Conservation (phyloP, 2,113 vertebrate species). For the Hydropotes inermis region DNA sequence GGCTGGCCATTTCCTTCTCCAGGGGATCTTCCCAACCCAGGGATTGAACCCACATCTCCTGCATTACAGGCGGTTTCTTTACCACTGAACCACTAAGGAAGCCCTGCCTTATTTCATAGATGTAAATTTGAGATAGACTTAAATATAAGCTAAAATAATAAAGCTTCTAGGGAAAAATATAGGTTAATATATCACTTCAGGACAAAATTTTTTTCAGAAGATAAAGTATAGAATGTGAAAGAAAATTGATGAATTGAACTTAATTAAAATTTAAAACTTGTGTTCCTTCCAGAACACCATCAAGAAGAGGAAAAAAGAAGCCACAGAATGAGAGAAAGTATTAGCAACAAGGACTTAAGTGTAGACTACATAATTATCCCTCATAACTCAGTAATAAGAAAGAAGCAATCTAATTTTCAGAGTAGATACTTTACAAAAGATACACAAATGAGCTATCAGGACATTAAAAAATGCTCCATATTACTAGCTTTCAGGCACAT, state of each 20-base stretch:
- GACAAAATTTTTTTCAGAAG: background rate
- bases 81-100: background rate
- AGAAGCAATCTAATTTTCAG: background rate
- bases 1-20: background rate
- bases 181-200: background rate
- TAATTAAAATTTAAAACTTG: background rate
- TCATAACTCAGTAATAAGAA: background rate
- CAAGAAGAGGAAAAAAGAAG: background rate
- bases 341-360: background rate
- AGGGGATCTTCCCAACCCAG: background rate
- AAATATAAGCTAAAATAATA: constrained; percentile 17
- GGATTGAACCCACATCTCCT: background rate
- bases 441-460: background rate
- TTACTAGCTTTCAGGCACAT: background rate
- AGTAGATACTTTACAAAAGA: background rate
- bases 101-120: background rate
- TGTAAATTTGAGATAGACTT: background rate
- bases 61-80: background rate
- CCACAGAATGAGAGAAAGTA: background rate
- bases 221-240: background rate
- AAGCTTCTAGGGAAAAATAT: background rate
- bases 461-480: background rate
- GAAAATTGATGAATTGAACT: background rate
- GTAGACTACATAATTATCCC: background rate
- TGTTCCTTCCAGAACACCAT: background rate